A percentile compares a stretch with the other conserved stretches of the same genome.
These are phyloP conservation scores for Torymus auratus DNA, from an alignment of 2,888 invertebrate genomes.

Conservation along the genomic window DNA sequence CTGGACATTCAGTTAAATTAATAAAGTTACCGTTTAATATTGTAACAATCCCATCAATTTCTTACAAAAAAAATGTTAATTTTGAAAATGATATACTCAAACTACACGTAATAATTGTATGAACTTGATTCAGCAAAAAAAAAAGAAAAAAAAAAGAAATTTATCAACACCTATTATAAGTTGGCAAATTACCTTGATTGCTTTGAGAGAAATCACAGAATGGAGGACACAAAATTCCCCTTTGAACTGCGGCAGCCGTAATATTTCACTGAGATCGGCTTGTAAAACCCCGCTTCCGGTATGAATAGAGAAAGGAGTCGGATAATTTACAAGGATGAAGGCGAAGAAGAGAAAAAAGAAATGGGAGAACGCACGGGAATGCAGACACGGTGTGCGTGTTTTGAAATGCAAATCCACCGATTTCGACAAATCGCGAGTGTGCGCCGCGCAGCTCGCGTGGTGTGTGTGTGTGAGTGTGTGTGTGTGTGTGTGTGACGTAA, in stretches of 20 bases:
- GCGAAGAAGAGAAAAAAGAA: slow-evolving; percentile 29
- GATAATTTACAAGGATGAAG: neutral
- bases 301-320: neutral
- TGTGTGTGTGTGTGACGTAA: slow-evolving; percentile 18
- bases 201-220: neutral
- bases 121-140: too few relatives aligned
- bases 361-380: neutral
- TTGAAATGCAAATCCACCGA: slow-evolving; percentile 57
- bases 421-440: slow-evolving; percentile 45
- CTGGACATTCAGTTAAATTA: too few relatives aligned
- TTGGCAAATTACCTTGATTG: too few relatives aligned
- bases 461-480: neutral
- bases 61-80: too few relatives aligned
- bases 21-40: too few relatives aligned
- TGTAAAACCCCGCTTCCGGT: slow-evolving; percentile 18
- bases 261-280: slow-evolving; percentile 12
- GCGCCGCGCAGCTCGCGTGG: slow-evolving; percentile 1
- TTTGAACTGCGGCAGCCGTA: neutral
- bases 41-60: too few relatives aligned
- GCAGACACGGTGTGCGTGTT: slow-evolving; percentile 36
- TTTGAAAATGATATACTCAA: too few relatives aligned
- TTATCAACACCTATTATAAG: too few relatives aligned
- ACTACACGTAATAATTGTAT: too few relatives aligned
- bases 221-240: neutral
- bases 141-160: too few relatives aligned